Evolutionary conservation across 2,797 vertebrate species (phyloP).

Genomic region (Brachyrhaphis roseni): DNA sequence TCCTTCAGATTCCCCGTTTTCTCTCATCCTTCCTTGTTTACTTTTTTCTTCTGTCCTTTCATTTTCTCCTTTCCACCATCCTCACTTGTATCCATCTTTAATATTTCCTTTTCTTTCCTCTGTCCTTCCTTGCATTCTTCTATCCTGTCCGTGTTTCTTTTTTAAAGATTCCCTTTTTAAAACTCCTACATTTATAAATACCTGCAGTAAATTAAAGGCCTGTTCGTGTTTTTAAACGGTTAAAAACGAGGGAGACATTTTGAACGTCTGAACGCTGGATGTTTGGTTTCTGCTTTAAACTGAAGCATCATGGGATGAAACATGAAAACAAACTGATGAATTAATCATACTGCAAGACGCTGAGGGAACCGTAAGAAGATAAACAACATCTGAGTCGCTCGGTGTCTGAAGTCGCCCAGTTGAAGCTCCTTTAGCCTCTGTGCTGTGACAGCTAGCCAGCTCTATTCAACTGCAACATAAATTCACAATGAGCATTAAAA

Average conservation of each 20-base stretch:
- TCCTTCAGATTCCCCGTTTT: neutral
- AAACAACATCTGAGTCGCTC: neutral
- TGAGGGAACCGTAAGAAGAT: neutral
- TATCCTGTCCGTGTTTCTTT: neutral
- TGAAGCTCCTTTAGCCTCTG: neutral
- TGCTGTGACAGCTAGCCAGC: conserved; percentile 25
- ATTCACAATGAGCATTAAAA: conserved; percentile 56
- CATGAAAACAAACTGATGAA: neutral
- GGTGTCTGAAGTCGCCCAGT: neutral
- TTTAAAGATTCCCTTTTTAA: neutral
- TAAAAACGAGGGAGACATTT: neutral
- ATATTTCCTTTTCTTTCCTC: neutral
- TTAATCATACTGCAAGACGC: neutral
- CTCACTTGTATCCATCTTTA: neutral
- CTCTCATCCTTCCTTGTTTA: neutral
- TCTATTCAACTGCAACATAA: conserved; percentile 43
- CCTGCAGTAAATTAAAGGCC: neutral
- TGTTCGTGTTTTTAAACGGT: neutral
- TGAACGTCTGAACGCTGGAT: neutral
- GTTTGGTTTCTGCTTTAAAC: neutral
- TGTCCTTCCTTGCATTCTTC: neutral
- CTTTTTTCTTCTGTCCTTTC: neutral
- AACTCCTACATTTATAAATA: neutral
- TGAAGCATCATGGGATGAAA: neutral
- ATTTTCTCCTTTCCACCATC: neutral